Base-by-base conservation (phyloP, 2,797 vertebrate species). In the Sebastes kiyomatsui region DNA sequence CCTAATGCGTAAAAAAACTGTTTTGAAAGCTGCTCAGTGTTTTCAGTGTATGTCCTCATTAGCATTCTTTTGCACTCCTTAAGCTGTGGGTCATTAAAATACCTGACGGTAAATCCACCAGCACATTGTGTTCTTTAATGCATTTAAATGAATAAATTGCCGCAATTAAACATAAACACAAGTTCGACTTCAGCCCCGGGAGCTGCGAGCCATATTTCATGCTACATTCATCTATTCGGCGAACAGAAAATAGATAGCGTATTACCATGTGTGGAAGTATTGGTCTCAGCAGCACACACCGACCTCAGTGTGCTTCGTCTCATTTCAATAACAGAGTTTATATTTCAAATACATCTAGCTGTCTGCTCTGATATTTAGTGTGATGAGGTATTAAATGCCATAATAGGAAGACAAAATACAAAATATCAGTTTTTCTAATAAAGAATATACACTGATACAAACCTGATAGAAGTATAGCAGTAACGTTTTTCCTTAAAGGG, bases 81-180 rank as follows among this genome's bases (percentile, higher is more conserved):
- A 52, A 80, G 72, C 80, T 72, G 64, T 25, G 81, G 68, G 66
- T 81, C 79, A 85, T 86, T 81, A 64, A 80, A 86, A 81, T 27
- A 71, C 81, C 71, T 87, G 77, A 84, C 35, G 1, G 35, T 78
- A 56, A 80, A 87, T 90, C 80, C 85, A 78, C 67, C 25, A 78
- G 81, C 56, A 65, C 78, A 4, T 25, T 85, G 79, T 89, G 81
- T 92, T 86, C 75, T 87, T 78, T 61, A 68, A 67, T 81, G 78
- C 67, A 87, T 92, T 93, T 77, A 82, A 90, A 93, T 94, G 77
- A 92, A 94, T 93, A 90, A 89, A 92, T 76, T 23, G 77, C 81
- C 23, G 77, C 84, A 92, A 92, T 94, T 92, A 92, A 85, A 89
- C 59, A 79, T 72, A 79, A 92, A 88, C 70, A 86, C 72, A 54